These are phyloP conservation scores for Spizaetus ornatus DNA, from an alignment of 2,113 vertebrate genomes.

Conservation along the genomic window DNA sequence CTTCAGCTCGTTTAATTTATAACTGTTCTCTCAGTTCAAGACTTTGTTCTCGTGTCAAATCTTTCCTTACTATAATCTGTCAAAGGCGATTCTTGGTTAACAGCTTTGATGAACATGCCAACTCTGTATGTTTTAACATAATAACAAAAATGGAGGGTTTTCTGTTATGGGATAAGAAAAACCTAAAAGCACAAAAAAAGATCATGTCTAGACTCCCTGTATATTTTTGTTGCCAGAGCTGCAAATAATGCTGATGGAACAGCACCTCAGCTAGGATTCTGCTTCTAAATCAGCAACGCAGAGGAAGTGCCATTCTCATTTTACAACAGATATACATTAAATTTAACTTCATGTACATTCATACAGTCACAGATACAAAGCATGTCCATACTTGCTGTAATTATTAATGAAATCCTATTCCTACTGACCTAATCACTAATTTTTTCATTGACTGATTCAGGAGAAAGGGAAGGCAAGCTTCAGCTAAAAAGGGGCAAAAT, in stretches of 20 bases:
- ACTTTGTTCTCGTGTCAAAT: constrained; percentile 20
- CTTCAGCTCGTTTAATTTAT: constrained; percentile 37
- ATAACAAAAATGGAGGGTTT: neutral
- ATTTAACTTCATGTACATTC: neutral
- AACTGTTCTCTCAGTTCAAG: neutral
- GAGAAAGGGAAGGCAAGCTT: neutral
- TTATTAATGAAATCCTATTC: neutral
- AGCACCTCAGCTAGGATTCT: neutral
- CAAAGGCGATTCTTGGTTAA: neutral
- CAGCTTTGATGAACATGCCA: constrained; percentile 8
- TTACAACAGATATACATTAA: neutral
- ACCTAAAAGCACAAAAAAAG: neutral
- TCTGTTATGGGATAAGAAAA: neutral
- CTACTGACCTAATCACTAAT: neutral
- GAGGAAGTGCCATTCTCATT: neutral
- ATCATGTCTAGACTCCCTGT: constrained; percentile 26
- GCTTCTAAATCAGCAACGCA: neutral
- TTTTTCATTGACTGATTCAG: neutral
- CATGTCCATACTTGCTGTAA: neutral
- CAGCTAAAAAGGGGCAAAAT: neutral
- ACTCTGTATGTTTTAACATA: neutral
- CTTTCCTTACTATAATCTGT: constrained; percentile 12
- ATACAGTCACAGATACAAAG: neutral
- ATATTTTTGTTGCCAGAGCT: constrained; percentile 23
- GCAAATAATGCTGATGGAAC: neutral